Evolutionary conservation across 1,140 invertebrate species (phyloP).

Genomic region (Centruroides vittatus): DNA sequence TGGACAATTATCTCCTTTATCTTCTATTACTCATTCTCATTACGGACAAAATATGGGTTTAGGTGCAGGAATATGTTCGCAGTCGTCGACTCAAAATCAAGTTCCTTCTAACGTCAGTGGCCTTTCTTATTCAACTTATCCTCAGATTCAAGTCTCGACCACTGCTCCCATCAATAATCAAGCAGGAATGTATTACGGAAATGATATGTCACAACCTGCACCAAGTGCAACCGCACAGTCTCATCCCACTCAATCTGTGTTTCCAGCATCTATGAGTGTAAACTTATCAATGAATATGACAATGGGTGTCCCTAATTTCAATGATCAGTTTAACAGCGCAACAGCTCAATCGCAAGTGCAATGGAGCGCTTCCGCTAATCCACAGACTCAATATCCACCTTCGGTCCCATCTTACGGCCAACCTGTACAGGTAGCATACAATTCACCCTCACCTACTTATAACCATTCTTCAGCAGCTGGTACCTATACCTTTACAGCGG

Average conservation of each 20-base stretch:
- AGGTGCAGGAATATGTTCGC: background rate
- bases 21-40: conserved; percentile 1
- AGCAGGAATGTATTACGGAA: conserved; percentile 1
- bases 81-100: background rate
- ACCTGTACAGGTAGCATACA: conserved; percentile 13
- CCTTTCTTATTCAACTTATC: background rate
- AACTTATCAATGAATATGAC: conserved; percentile 19
- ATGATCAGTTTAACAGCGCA: conserved; percentile 6
- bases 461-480: conserved; percentile 38
- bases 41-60: conserved; percentile 4
- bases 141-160: conserved; percentile 11
- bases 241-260: background rate
- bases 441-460: conserved; percentile 15
- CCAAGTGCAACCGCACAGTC: background rate
- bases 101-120: background rate
- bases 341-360: conserved; percentile 5
- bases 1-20: conserved; percentile 1
- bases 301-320: conserved; percentile 8
- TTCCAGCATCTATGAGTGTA: conserved; percentile 12
- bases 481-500: conserved; percentile 56
- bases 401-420: conserved; percentile 5
- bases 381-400: conserved; percentile 25
- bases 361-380: conserved; percentile 18
- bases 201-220: background rate
- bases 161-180: background rate